phyloP scores from a whole-genome alignment of 2,113 vertebrate genomes.

The Gopherus evgoodei region DNA sequence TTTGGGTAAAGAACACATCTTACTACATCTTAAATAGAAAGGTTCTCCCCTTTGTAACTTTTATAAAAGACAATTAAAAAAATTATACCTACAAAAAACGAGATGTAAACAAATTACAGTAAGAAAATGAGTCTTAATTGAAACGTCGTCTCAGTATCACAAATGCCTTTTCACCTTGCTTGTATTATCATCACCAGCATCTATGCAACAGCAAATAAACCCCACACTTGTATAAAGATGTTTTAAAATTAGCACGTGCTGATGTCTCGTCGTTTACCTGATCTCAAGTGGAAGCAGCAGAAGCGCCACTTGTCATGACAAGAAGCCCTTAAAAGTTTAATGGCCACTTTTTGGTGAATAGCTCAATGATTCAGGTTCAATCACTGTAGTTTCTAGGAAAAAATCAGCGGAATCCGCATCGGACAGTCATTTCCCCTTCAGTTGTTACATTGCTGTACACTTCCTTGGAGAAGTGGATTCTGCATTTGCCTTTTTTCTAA shows the following conservation, averaged over 20 bases:
- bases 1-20: not conserved
- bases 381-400: not conserved
- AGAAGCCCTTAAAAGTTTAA: conserved; percentile 32
- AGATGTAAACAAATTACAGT: conserved; percentile 15
- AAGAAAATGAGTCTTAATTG: not conserved
- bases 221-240: not conserved
- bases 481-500: conserved; percentile 87
- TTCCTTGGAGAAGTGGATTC: conserved; percentile 79
- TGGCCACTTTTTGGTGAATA: not conserved
- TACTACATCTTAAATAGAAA: not conserved
- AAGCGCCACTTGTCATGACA: not conserved
- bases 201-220: accelerated
- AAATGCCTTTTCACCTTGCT: not conserved
- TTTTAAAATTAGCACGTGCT: not conserved
- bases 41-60: not conserved
- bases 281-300: not conserved
- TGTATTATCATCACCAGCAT: not conserved
- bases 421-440: accelerated
- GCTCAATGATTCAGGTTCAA: not conserved
- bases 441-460: conserved; percentile 84
- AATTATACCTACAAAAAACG: not conserved
- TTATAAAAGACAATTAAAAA: not conserved
- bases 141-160: not conserved
- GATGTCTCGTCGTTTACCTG: not conserved
- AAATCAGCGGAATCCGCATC: accelerated